Evolutionary conservation across 2,888 invertebrate species (phyloP).

Genomic region (Mamestra brassicae): DNA sequence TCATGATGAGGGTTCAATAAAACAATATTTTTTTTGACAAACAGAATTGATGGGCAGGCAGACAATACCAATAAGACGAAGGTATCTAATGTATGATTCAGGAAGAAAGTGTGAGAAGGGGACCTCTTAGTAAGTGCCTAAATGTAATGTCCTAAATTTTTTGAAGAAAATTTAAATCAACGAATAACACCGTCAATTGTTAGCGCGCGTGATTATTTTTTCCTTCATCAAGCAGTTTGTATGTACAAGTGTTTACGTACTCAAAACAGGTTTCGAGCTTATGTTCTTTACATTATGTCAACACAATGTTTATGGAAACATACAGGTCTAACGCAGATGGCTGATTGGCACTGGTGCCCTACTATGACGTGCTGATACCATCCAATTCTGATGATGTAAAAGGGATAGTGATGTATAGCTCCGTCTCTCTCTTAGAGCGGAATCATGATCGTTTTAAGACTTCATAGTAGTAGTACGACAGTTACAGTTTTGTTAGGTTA

Average conservation of each 20-base stretch:
- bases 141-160: not conserved
- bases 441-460: too few species aligned
- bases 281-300: slow-evolving; percentile 22
- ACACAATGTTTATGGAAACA: slow-evolving; percentile 17
- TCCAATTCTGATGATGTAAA: too few species aligned
- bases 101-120: not conserved
- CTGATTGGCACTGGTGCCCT: not conserved
- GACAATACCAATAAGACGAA: not conserved
- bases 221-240: slow-evolving; percentile 3
- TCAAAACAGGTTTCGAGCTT: slow-evolving; percentile 45
- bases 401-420: too few species aligned
- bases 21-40: slow-evolving; percentile 10
- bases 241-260: slow-evolving; percentile 46
- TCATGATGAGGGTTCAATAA: slow-evolving; percentile 34
- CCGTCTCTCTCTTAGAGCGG: too few species aligned
- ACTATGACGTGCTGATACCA: too few species aligned
- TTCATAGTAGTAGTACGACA: too few species aligned
- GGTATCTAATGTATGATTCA: not conserved
- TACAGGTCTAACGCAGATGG: not conserved
- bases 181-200: not conserved
- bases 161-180: not conserved
- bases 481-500: too few species aligned
- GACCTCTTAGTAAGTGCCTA: not conserved
- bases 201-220: not conserved
- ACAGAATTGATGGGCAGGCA: not conserved